Evolutionary conservation across 2,113 vertebrate genomes (phyloP), one percentile per base, ranked within the genome.

Genomic region (Tachycineta bicolor): DNA sequence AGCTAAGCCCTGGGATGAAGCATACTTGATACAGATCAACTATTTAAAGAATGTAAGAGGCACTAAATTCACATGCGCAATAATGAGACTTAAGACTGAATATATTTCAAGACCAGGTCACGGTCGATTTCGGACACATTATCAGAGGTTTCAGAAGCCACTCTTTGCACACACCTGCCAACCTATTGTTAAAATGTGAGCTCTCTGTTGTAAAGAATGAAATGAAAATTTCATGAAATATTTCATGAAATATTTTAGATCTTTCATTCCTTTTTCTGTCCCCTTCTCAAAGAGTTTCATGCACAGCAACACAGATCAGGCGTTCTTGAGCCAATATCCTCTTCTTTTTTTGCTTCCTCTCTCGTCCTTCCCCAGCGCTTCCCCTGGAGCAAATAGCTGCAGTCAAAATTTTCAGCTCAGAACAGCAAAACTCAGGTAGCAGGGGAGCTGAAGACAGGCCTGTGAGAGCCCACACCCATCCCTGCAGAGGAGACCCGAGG

Each of bases 41-140:
- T 97, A 97, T 97, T 96, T 97, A 95, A 96, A 74, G 94, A 97
- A 96, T 80, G 78, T 93, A 90, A 94, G 93, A 96, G 43, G 87
- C 69, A 85, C 91, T 85, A 44, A 93, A 93, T 68, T 89, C 89
- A 87, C 89, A 89, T 24, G 62, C 19, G 3, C 92, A 83, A 87
- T 49, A 69, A 84, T 75, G 46, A 65, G 90, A 56, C 49, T 94
- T 93, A 94, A 81, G 89, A 63, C 39, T 11, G 52, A 90, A 75
- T 44, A 28, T 29, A 90, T 65, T 92, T 86, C 59, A 34, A 67
- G 90, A 81, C 43, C 47, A 78, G 93, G 91, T 94, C 94, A 92
- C 34, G 68, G 92, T 94, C 39, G 44, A 88, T 74, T 62, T 50
- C 0, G 0, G 50, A 59, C 5, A 9, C 34, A 13, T n/a, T 65